A percentile compares a stretch with the other conserved stretches of the same genome.
These are phyloP conservation scores for Heteromormyrus szaboi DNA, from an alignment of 2,797 vertebrate species.

Conservation along the genomic window DNA sequence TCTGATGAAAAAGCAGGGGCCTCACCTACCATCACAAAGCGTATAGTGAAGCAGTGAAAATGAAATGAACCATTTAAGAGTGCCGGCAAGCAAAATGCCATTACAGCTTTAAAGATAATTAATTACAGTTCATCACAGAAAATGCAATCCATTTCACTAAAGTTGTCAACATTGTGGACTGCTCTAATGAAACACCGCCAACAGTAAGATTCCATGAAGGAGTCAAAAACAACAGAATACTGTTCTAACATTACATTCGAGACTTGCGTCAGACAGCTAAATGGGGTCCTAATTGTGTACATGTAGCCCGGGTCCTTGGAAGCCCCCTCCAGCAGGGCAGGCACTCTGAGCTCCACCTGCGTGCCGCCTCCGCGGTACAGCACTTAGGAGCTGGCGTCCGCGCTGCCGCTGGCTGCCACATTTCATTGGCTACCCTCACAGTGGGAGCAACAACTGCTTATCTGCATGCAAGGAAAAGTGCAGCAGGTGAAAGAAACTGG, in stretches of 20 bases:
- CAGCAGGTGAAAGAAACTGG: neutral
- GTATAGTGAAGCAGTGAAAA: constrained; percentile 21
- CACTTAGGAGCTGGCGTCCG: neutral
- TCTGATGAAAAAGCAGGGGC: constrained; percentile 25
- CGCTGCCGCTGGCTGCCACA: neutral
- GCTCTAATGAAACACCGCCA: neutral
- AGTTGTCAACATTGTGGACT: neutral
- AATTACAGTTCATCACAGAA: neutral
- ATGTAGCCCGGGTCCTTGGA: neutral
- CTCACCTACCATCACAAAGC: constrained; percentile 17
- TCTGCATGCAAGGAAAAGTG: neutral
- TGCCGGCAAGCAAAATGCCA: constrained; percentile 16
- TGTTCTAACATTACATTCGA: constrained; percentile 9
- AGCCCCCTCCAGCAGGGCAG: neutral
- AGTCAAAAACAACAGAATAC: neutral
- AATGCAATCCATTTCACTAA: neutral
- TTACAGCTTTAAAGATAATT: neutral
- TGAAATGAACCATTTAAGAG: constrained; percentile 22
- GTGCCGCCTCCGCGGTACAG: neutral
- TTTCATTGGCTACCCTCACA: neutral
- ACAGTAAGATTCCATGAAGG: neutral
- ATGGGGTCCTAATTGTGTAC: neutral
- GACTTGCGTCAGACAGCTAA: neutral
- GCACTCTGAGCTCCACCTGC: neutral
- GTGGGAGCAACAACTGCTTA: neutral